Conservation (phyloP, 2,113 vertebrate species). For the Ochotona curzoniae region DNA sequence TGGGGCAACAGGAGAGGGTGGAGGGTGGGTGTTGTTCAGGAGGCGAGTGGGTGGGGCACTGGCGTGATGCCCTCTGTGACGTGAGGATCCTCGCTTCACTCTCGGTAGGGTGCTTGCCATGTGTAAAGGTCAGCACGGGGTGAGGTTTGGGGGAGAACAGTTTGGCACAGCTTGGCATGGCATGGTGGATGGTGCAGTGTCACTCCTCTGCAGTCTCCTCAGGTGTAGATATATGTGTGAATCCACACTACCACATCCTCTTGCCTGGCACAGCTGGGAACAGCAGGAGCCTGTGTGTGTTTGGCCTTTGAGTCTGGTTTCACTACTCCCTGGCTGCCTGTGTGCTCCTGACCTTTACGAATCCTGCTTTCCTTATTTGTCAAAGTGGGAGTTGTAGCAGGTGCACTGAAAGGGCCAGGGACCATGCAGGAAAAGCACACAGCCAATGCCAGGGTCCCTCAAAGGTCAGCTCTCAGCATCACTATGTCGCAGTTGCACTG, state of each 20-base stretch:
- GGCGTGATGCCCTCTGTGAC: no score
- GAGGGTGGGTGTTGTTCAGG: not conserved
- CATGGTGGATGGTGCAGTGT: fast-evolving
- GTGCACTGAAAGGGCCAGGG: not conserved
- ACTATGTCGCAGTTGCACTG: fast-evolving
- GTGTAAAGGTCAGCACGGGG: fast-evolving
- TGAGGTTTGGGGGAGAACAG: not conserved
- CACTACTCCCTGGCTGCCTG: no score
- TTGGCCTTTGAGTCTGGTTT: not conserved
- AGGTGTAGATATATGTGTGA: not conserved
- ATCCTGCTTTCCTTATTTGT: not conserved
- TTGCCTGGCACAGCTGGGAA: no score
- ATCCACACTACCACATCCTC: not conserved
- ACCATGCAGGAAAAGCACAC: fast-evolving
- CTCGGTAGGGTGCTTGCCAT: no score
- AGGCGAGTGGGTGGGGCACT: not conserved
- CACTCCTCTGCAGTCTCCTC: not conserved
- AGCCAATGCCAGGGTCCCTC: no score
- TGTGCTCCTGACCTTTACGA: not conserved
- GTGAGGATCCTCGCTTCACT: no score
- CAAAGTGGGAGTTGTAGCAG: fast-evolving
- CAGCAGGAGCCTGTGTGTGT: no score
- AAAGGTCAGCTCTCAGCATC: fast-evolving
- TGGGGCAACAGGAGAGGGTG: not conserved
- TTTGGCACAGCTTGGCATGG: fast-evolving